Evolutionary conservation across 64 coral and sea anemone genomes (phyloP), one percentile per base, ranked within the genome.

Genomic region (Montipora cactus): DNA sequence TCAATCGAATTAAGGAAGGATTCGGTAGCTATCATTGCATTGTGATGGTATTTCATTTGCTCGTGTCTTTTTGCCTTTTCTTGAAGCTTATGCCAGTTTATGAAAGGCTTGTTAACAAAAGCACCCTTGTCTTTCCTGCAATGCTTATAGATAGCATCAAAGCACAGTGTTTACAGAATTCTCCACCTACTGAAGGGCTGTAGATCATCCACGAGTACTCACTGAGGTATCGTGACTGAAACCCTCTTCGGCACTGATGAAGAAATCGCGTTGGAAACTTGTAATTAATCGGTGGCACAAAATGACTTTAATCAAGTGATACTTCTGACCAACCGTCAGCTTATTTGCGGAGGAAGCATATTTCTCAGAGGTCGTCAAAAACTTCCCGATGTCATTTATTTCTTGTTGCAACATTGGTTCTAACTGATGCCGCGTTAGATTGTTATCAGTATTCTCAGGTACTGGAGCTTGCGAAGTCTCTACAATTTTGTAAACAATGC

Each of bases 131-230:
- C 78, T 1, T 74, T 91, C 22, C 67, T 53, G 12, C 59, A 19
- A 67, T 81, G 62, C 66, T 48, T 12, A 52, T 12, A 52, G 78
- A 45, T 77, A 81, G 51, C 78, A 91, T 91, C 46, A 74, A 64
- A 16, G 77, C 89, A 74, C 89, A 91, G 89, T 80, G 49, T 91
- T 91, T 91, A 77, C 78, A 91, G 59, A 79, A 81, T 81, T 62
- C 61, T 75, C 89, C 4, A 91, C 81, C 89, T 19, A 70, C 53
- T 47, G 89, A 81, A 18, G 89, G 89, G 87, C 87, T 88, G 74
- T 61, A 89, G 53, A 64, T 74, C 87, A 90, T 80, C 76, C 88
- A 90, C 76, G 62, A 76, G 77, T 90, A 90, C 46, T 90, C 88
- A 67, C 76, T 79, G 47, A 80, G 64, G 67, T 84, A 92, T 44